Base-by-base conservation (phyloP, 2,797 vertebrate genomes). In the Anomalospiza imberbis region DNA sequence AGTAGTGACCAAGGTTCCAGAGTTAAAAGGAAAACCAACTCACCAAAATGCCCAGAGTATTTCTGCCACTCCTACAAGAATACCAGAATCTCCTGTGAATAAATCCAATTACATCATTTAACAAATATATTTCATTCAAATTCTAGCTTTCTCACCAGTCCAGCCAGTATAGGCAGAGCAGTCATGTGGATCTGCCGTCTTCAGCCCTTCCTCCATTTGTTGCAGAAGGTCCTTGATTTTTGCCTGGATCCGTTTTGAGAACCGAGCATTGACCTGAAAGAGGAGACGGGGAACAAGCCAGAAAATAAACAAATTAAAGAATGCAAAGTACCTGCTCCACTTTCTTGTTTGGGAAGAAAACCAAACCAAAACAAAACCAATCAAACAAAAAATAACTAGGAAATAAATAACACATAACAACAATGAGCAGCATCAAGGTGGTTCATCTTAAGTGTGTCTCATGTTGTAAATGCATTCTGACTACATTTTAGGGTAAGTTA, bases 131-230 rank as follows among this genome's bases (percentile, higher is more conserved):
- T 40, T 86, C 7, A 36, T 7, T 31, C 47, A 40, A 40, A 60
- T 44, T 68, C 36, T 14, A 67, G 84, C 25, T 57, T 58, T 75
- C 98, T 96, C 70, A 99, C 99, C 99, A 97, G 99, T 99, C 99
- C 99, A 99, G 50, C 99, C 99, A 3, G 99, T 99, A 90, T 99
- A 99, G 2, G 98, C 96, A 90, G 99, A 99, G 95, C 98, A 99
- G 78, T 99, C 99, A 17, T 99, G 99, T 4, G 99, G 99, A 86
- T 99, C 99, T 4, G 99, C 99, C 0, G 99, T 99, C 97, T 99
- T 99, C 83, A 99, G 97, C 16, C 99, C 99, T 95, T 99, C 99
- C 81, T 99, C 99, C 99, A 99, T 99, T 94, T 99, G 99, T 79
- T 98, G 98, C 17, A 99, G 97, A 74, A 99, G 98, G 89, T 99